These are phyloP conservation scores for Sinonovacula constricta DNA, from an alignment of 1,140 invertebrate species.

Conservation along the genomic window DNA sequence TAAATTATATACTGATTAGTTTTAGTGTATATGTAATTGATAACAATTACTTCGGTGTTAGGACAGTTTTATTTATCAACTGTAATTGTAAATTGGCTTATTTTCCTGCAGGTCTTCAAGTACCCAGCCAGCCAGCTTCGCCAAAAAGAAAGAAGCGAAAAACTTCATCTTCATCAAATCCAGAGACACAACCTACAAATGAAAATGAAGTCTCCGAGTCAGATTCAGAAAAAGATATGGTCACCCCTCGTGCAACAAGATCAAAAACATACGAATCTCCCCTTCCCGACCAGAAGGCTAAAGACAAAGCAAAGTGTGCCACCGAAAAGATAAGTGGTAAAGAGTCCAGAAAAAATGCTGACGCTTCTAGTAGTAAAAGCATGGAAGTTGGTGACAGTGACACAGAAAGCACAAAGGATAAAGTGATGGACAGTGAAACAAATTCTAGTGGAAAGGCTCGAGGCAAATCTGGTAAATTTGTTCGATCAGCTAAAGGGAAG, in stretches of 20 bases:
- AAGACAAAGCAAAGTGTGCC: conserved; percentile 7
- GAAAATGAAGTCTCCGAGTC: conserved; percentile 26
- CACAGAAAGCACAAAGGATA: conserved; percentile 14
- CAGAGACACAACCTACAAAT: not conserved
- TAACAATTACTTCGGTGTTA: not conserved
- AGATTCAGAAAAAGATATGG: conserved; percentile 36
- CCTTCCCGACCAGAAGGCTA: not conserved
- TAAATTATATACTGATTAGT: not conserved
- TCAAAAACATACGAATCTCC: conserved; percentile 51
- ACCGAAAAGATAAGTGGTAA: no score
- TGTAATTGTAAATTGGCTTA: not conserved
- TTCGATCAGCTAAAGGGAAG: conserved; percentile 18
- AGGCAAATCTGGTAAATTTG: not conserved
- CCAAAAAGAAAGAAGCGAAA: conserved; percentile 49
- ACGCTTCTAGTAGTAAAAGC: conserved; percentile 11
- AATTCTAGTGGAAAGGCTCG: not conserved
- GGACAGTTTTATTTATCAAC: not conserved
- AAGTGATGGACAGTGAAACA: not conserved
- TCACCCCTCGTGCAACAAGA: conserved; percentile 42
- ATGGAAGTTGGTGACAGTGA: conserved; percentile 8
- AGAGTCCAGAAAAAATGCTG: conserved; percentile 1
- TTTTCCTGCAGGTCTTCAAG: conserved; percentile 27
- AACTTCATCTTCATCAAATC: conserved; percentile 14
- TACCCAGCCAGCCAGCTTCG: conserved; percentile 3
- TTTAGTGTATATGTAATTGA: not conserved